Conservation (phyloP, 2,797 vertebrate species). For the Heliangelus exortis region DNA sequence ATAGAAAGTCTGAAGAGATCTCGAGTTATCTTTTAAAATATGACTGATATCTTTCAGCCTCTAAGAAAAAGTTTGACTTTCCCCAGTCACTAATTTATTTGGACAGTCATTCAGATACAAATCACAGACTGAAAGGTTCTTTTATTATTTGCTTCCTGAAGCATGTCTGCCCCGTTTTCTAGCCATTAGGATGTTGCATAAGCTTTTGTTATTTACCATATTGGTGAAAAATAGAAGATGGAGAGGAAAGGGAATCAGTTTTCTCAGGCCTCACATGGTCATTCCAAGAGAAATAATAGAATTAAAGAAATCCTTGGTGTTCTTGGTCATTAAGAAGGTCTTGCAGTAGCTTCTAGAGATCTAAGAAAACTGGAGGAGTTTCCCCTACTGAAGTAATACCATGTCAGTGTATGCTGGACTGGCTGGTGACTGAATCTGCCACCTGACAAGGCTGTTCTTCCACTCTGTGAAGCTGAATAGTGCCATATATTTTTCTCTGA, state of each 20-base stretch:
- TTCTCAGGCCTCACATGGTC: not conserved
- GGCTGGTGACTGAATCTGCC: not conserved
- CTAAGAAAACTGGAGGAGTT: not conserved
- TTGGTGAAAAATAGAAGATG: not conserved
- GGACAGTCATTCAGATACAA: conserved; percentile 11
- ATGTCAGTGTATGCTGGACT: not conserved
- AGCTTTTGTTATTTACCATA: not conserved
- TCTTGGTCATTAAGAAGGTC: not conserved
- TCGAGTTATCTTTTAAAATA: not conserved
- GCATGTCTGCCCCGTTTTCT: not conserved
- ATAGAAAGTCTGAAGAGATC: not conserved
- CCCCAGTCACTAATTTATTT: conserved; percentile 19
- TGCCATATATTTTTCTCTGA: not conserved
- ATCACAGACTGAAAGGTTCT: not conserved
- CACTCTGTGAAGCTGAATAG: not conserved
- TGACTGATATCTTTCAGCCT: not conserved
- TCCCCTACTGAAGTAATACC: not conserved
- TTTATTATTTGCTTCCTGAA: conserved; percentile 24
- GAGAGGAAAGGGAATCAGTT: not conserved
- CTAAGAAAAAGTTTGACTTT: conserved; percentile 1
- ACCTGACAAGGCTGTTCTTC: not conserved
- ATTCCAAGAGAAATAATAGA: not conserved
- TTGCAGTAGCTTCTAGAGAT: not conserved
- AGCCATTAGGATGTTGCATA: not conserved
- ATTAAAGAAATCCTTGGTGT: not conserved